phyloP scores from a whole-genome alignment of 2,797 vertebrate species.

The Macropus fuliginosus region DNA sequence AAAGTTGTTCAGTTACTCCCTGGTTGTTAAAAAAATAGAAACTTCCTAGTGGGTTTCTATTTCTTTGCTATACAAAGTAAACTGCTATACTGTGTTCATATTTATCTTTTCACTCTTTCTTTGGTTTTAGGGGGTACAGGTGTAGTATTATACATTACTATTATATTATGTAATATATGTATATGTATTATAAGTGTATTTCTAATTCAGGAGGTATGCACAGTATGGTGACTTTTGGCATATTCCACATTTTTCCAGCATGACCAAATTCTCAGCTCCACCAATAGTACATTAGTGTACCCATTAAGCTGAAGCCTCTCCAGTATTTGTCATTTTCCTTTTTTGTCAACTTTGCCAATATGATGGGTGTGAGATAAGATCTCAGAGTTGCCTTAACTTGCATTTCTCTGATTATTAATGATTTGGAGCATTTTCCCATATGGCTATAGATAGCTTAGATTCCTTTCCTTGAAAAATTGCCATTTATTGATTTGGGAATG shows the following conservation, averaged over 20 bases:
- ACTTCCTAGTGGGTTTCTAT: neutral
- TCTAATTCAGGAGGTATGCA: neutral
- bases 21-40: neutral
- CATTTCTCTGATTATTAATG: neutral
- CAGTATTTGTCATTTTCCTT: neutral
- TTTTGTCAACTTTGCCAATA: neutral
- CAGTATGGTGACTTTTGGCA: neutral
- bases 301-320: neutral
- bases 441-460: neutral
- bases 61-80: neutral
- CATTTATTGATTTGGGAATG: neutral
- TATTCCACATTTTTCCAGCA: neutral
- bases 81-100: neutral
- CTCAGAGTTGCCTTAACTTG: neutral
- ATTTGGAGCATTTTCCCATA: neutral
- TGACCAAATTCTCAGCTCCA: neutral
- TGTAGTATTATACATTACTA: neutral
- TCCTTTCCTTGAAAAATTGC: neutral
- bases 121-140: neutral
- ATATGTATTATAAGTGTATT: neutral
- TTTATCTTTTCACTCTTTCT: neutral
- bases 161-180: no score
- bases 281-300: neutral
- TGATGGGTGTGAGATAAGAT: neutral
- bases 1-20: neutral